phyloP scores from a whole-genome alignment of 2,797 vertebrate genomes.

The Smutsia temminckii region DNA sequence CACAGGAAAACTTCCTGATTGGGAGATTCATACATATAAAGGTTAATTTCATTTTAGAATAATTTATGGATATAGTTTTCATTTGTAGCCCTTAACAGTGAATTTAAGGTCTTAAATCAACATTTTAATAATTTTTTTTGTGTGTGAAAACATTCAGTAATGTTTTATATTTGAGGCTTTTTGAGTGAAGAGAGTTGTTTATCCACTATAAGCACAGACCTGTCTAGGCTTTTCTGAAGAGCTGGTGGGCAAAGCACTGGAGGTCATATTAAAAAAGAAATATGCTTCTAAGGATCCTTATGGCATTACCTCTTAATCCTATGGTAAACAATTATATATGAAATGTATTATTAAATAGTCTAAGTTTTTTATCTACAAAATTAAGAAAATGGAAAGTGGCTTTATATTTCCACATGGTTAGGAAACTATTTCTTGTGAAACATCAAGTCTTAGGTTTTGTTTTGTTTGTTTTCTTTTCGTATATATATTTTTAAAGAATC shows the following conservation, averaged over 20 bases:
- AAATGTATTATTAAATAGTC: background rate
- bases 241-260: background rate
- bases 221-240: background rate
- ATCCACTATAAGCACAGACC: background rate
- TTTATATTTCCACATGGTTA: background rate
- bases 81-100: background rate
- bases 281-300: background rate
- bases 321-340: background rate
- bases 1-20: background rate
- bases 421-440: constrained; percentile 13
- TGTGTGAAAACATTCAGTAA: background rate
- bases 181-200: background rate
- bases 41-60: background rate
- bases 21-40: background rate
- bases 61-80: background rate
- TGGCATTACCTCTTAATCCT: background rate
- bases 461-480: too few species aligned
- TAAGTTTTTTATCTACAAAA: background rate
- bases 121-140: background rate
- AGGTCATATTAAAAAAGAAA: background rate
- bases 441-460: background rate
- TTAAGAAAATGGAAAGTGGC: background rate
- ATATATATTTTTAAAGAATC: background rate
- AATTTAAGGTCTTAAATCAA: background rate
- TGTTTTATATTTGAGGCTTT: background rate